A percentile compares a stretch with the other conserved stretches of the same genome.
Conservation (phyloP, 2,797 vertebrate genomes). For the Poeciliopsis paucimaculata region DNA sequence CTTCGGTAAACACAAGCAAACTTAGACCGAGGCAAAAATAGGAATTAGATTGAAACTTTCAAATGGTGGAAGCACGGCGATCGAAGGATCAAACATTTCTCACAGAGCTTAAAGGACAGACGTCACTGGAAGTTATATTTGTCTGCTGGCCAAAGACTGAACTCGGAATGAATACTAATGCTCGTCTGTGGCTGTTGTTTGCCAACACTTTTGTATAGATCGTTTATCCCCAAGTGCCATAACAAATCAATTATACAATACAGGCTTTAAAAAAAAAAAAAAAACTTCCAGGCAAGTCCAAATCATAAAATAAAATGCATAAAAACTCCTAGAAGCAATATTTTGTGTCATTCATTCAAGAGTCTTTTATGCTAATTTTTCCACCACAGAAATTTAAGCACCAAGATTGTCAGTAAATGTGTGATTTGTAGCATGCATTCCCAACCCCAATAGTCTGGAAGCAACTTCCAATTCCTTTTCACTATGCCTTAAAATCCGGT, state of each 20-base stretch:
- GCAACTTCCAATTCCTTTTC: neutral
- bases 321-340: neutral
- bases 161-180: slow-evolving; percentile 23
- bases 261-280: neutral
- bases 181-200: neutral
- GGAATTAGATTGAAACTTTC: neutral
- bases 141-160: slow-evolving; percentile 8
- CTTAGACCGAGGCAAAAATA: neutral
- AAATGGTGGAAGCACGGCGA: neutral
- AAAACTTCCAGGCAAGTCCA: neutral
- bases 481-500: neutral
- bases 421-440: neutral
- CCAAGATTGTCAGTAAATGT: neutral
- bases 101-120: neutral
- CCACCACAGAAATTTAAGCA: neutral
- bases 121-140: slow-evolving; percentile 4
- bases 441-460: neutral
- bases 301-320: neutral
- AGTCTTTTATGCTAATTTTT: neutral
- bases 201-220: slow-evolving; percentile 17
- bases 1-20: slow-evolving; percentile 2
- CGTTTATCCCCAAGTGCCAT: slow-evolving; percentile 14
- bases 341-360: slow-evolving; percentile 1
- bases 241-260: slow-evolving; percentile 29
- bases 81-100: slow-evolving; percentile 8